Base-by-base conservation (phyloP, 2,113 vertebrate species). In the Orthonyx spaldingii region DNA sequence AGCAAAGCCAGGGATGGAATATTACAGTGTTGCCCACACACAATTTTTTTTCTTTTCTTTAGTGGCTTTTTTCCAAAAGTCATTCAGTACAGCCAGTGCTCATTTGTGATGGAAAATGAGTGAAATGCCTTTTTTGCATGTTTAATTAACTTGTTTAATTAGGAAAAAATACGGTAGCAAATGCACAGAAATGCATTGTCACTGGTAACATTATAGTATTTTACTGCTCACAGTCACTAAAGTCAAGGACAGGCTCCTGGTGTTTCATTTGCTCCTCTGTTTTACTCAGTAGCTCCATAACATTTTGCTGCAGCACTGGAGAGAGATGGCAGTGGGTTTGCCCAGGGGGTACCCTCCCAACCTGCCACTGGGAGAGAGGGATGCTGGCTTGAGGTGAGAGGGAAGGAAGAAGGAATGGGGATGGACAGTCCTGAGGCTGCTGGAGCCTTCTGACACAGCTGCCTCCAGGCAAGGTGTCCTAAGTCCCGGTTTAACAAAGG, bases 281-380 rank as follows among this genome's bases (percentile, higher is more conserved):
- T 70, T 75, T 71, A 23, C 70, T 86, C 79, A 35, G 33, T 33
- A 75, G n/a, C 63, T 56, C 55, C 33, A 16, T 55, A 22, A 55
- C 0, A 0, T 44, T 71, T 57, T 79, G 41, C 50, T 57, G 0
- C 33, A 50, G 33, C 28, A 19, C 16, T 16, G 14, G 15, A 18
- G n/a, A 7, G 20, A 30, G 15, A 13, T 24, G 35, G 28, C 33
- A 16, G 11, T 6, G 57, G 37, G 37, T 55, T 19, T 3, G 2
- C 2, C 11, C 10, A 10, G 30, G 27, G 15, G 28, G 52, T 39
- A 6, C 4, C 19, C 30, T 16, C 64, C 46, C 84, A 87, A 2
- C 7, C 65, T 52, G 49, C 64, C 4, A 0, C 26, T 19, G 22
- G 28, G 50, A 35, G 8, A 17, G 41, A 33, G 32, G 49, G 49